These are phyloP conservation scores for Spinus olivaceus DNA, from an alignment of 2,797 vertebrate species.

Conservation along the genomic window DNA sequence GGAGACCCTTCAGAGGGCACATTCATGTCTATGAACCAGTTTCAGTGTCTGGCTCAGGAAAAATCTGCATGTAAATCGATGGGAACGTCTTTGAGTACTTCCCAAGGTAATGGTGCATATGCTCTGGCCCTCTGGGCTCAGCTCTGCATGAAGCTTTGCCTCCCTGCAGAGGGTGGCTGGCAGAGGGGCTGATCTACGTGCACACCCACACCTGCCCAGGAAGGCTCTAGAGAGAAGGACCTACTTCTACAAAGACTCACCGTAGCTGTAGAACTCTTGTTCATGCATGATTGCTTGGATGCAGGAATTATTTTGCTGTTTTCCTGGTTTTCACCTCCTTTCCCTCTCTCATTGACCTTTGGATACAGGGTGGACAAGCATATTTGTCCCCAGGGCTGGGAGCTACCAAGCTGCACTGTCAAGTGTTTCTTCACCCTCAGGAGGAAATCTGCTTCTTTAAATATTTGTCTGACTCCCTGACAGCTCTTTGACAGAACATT, in stretches of 20 bases:
- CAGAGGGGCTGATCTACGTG: neutral
- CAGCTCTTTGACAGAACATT: conserved; percentile 52
- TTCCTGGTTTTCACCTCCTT: neutral
- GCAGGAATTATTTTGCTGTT: neutral
- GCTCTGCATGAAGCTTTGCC: neutral
- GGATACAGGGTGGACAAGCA: neutral
- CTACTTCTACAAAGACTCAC: neutral
- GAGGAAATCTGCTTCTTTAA: conserved; percentile 37
- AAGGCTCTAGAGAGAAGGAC: neutral
- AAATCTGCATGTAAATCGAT: neutral
- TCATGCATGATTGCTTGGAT: neutral
- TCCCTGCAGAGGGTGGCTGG: neutral
- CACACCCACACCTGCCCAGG: accelerated
- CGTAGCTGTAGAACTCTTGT: neutral
- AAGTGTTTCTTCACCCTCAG: conserved; percentile 46
- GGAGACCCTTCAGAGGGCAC: neutral
- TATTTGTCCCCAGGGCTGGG: neutral
- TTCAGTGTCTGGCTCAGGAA: neutral
- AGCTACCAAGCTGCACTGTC: conserved; percentile 8
- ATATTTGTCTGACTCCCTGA: conserved; percentile 39
- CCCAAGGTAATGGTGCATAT: neutral
- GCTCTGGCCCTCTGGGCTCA: neutral
- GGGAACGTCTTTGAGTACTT: neutral
- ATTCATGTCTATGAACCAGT: neutral
- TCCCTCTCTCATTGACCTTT: neutral